These are phyloP conservation scores for Eriosoma lanigerum DNA, from an alignment of 1,140 invertebrate genomes.

Conservation along the genomic window DNA sequence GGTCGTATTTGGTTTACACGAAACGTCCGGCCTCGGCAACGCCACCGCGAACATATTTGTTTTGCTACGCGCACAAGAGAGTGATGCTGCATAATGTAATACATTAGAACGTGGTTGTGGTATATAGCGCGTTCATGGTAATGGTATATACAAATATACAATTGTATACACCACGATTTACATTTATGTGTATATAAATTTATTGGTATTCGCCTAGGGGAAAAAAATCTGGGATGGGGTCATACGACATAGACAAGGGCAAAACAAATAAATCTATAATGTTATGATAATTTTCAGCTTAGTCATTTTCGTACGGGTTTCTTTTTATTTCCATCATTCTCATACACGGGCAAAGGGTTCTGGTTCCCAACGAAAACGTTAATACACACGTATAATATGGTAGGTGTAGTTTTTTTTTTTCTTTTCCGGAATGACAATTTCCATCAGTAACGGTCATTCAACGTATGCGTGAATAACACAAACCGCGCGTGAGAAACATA, in stretches of 20 bases:
- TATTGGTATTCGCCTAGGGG: neutral
- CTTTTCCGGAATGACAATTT: neutral
- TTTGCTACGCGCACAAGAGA: neutral
- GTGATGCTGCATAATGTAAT: conserved; percentile 28
- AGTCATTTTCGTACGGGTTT: conserved; percentile 47
- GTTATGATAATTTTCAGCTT: conserved; percentile 50
- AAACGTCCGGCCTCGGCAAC: neutral
- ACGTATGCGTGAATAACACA: conserved; percentile 26
- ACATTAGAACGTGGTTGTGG: neutral
- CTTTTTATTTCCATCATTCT: neutral
- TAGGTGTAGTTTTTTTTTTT: conserved; percentile 1
- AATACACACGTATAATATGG: neutral
- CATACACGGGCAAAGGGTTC: neutral
- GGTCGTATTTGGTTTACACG: conserved; percentile 39
- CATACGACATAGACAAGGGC: conserved; percentile 8
- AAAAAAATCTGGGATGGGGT: conserved; percentile 16
- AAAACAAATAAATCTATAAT: conserved; percentile 49
- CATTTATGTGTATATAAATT: neutral
- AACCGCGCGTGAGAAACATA: neutral
- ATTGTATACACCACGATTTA: neutral
- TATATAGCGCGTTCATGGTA: neutral
- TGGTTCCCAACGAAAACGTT: neutral
- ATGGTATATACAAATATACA: neutral
- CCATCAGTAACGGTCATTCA: conserved; percentile 9
- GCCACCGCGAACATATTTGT: neutral